Evolutionary conservation across 2,797 vertebrate species (phyloP), one percentile per base, ranked within the genome.

Genomic region (Lagocephalus sceleratus): DNA sequence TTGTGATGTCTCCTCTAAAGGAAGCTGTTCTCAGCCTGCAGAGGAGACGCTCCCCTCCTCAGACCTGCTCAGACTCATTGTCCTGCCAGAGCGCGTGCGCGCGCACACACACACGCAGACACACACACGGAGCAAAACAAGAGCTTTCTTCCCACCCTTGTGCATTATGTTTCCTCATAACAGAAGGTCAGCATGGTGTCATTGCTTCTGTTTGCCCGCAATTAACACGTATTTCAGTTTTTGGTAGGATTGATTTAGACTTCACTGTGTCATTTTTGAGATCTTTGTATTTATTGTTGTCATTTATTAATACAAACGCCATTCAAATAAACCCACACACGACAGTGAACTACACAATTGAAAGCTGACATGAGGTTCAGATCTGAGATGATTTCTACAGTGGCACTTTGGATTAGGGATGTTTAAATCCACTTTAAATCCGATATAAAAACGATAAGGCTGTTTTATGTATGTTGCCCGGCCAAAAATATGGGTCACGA

Each of bases 1-100:
- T 85, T 86, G 72, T 86, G 85, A 87, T 83, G 75, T 83, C 67
- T 79, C 65, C 72, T 70, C 78, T 80, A 75, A 79, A 73, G 72
- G 69, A 82, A 75, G 75, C 76, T 61, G 72, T 47, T 82, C 69
- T 82, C 63, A 70, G 66, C 69, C 68, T 49, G 59, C 54, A 68
- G 57, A 71, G 59, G 58, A 74, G 83, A 87, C 71, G 78, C 84
- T 83, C 62, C 58, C 53, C 65, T 72, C 68, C 77, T 65, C 47
- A 61, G 64, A 76, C 70, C 69, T 71, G 67, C 72, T 71, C 50
- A 69, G 51, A 60, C 72, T 78, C 63, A 83, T 87, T 87, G 82
- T 85, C 71, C 75, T 70, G 63, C 64, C 50, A 59, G 44, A 32
- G 68, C 32, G 10, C n/a, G n/a, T n/a, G n/a, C n/a, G n/a, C 29